phyloP scores from a whole-genome alignment of 1,140 invertebrate genomes.

The Samia ricini region DNA sequence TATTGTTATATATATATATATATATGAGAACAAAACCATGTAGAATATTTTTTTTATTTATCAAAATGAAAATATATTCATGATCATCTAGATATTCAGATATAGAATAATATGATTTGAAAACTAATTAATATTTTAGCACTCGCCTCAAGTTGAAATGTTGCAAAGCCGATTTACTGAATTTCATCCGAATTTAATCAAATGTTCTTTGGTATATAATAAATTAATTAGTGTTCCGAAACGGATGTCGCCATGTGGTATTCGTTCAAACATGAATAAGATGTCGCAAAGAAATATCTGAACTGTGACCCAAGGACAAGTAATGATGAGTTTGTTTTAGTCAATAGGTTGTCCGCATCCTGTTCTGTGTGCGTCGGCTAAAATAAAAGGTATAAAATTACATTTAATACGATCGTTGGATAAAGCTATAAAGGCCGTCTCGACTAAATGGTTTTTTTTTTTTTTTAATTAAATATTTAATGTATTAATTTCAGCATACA shows the following conservation, averaged over 20 bases:
- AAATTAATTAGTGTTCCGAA: neutral
- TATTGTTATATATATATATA: too few relatives aligned
- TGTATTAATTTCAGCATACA: neutral
- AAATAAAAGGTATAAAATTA: neutral
- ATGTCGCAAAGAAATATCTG: conserved; percentile 3
- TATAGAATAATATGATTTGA: too few relatives aligned
- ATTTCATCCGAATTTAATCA: neutral
- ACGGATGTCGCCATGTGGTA: neutral
- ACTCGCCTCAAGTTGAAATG: too few relatives aligned
- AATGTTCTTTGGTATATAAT: neutral
- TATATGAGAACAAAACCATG: too few relatives aligned
- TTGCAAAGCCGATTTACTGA: too few relatives aligned
- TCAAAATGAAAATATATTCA: too few relatives aligned
- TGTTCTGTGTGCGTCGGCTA: conserved; percentile 4
- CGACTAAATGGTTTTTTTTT: neutral
- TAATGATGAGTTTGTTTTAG: neutral
- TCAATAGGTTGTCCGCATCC: conserved; percentile 5
- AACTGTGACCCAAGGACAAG: conserved; percentile 3
- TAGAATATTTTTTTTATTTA: too few relatives aligned
- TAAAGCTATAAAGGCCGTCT: neutral
- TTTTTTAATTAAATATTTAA: neutral
- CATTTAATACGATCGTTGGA: neutral
- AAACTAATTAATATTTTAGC: too few relatives aligned
- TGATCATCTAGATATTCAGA: too few relatives aligned
- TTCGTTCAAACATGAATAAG: conserved; percentile 4